Evolutionary conservation across 2,888 invertebrate genomes (phyloP).

Genomic region (Ectemnius continuus): DNA sequence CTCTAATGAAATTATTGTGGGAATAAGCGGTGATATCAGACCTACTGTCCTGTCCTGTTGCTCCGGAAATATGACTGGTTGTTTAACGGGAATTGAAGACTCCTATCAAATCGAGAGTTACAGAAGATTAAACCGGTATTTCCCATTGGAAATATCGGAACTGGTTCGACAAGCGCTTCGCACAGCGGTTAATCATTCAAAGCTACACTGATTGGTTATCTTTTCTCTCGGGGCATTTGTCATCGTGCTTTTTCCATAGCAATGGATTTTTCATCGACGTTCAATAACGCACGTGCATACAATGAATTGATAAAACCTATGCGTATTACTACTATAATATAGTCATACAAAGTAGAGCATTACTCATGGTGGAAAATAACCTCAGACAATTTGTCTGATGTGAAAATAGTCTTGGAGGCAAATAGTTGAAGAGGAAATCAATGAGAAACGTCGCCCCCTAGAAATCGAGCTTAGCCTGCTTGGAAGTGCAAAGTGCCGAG

Average conservation of each 20-base stretch:
- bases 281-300: constrained; percentile 8
- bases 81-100: background rate
- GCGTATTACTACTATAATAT: too few relatives aligned
- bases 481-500: too few relatives aligned
- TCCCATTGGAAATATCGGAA: constrained; percentile 41
- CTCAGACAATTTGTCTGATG: constrained; percentile 13
- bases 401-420: too few relatives aligned
- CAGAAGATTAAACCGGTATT: constrained; percentile 27
- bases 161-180: constrained; percentile 31
- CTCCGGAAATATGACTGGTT: background rate
- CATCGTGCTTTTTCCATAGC: constrained; percentile 51
- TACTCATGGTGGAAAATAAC: constrained; percentile 27
- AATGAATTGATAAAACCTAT: too few relatives aligned
- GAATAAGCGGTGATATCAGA: too few relatives aligned
- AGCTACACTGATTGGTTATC: constrained; percentile 50
- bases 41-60: background rate
- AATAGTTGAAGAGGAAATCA: constrained; percentile 17
- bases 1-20: too few relatives aligned
- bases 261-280: constrained; percentile 47
- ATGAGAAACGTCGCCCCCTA: constrained; percentile 18
- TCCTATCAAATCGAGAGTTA: constrained; percentile 2
- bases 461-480: background rate
- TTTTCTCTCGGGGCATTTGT: constrained; percentile 51
- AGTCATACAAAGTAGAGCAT: too few relatives aligned
- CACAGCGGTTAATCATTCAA: constrained; percentile 54